Evolutionary conservation across 2,888 invertebrate genomes (phyloP), one percentile per base, ranked within the genome.

Genomic region (Scaptomyza flava): DNA sequence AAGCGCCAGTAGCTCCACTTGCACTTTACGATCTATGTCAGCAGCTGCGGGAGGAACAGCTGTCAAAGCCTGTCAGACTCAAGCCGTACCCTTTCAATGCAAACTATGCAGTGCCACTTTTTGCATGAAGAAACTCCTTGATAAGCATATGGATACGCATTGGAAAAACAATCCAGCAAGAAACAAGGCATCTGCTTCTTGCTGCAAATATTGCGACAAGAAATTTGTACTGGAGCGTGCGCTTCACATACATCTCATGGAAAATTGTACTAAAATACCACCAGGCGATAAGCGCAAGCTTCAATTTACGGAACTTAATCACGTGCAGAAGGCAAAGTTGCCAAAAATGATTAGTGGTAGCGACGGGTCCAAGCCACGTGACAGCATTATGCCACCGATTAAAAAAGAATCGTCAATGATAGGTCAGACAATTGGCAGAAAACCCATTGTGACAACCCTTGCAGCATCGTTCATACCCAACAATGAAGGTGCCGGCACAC

Each of bases 161-260:
- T 12, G 27, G 42, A 34, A 59, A 53, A 23, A 1, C 11, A 12
- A 17, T 4, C 14, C 23, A 27, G 5, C 8, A 11, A 36, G 33
- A 23, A 46, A 54, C n/a, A 76, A 68, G 36, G 47, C 43, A 2
- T 50, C 69, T 0, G n/a, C 20, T 0, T 58, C 42, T 8, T 34
- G 83, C 46, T 91, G 91, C 70, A 90, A 89, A 57, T 91, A 83
- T 60, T 91, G 91, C 54, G 91, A 91, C 71, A 91, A 91, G 52
- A 89, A 86, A 50, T 91, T 91, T 46, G 90, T 89, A 1, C 65
- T 91, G 45, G 69, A 82, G 12, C 90, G 89, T 12, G 90, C 91
- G 0, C 71, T 91, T 4, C 84, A 86, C 58, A 91, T 90, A 45
- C 91, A 91, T 61, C 77, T 91, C 14, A 72, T 91, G 76, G 84